phyloP scores from a whole-genome alignment of 1,140 invertebrate genomes.

The Magallana angulata region DNA sequence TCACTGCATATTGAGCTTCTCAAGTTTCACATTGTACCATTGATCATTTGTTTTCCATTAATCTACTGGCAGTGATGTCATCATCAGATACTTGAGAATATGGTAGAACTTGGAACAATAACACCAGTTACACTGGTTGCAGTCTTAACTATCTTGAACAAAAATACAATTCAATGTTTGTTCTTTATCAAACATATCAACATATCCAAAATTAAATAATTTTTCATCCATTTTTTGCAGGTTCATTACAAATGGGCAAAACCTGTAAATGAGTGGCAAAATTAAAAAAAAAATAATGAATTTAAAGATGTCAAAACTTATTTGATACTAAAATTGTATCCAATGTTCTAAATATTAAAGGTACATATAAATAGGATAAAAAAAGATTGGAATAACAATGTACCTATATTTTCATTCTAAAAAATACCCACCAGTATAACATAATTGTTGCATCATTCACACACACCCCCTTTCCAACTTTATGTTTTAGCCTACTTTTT shows the following conservation, averaged over 20 bases:
- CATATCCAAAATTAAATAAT: not conserved
- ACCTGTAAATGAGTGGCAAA: not conserved
- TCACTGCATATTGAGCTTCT: slow-evolving; percentile 16
- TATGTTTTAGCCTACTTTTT: too few relatives aligned
- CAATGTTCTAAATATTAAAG: too few relatives aligned
- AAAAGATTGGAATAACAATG: too few relatives aligned
- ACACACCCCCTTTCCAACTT: too few relatives aligned
- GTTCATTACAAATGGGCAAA: not conserved
- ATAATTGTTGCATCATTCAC: too few relatives aligned
- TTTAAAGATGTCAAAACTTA: not conserved
- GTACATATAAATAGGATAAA: too few relatives aligned
- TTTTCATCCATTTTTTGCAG: not conserved
- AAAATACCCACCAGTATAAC: too few relatives aligned
- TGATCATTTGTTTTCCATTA: not conserved
- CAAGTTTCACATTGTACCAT: slow-evolving; percentile 2
- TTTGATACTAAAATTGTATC: too few relatives aligned
- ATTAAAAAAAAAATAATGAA: not conserved
- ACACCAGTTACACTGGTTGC: slow-evolving; percentile 13
- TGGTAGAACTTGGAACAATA: not conserved
- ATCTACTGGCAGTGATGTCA: slow-evolving; percentile 15
- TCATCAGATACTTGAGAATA: not conserved
- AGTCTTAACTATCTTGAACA: not conserved
- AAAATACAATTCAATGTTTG: slow-evolving; percentile 7
- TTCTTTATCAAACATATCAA: slow-evolving; percentile 23
- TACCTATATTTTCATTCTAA: too few relatives aligned